phyloP scores from a whole-genome alignment of 2,888 invertebrate species.

The Papilio gigon region DNA sequence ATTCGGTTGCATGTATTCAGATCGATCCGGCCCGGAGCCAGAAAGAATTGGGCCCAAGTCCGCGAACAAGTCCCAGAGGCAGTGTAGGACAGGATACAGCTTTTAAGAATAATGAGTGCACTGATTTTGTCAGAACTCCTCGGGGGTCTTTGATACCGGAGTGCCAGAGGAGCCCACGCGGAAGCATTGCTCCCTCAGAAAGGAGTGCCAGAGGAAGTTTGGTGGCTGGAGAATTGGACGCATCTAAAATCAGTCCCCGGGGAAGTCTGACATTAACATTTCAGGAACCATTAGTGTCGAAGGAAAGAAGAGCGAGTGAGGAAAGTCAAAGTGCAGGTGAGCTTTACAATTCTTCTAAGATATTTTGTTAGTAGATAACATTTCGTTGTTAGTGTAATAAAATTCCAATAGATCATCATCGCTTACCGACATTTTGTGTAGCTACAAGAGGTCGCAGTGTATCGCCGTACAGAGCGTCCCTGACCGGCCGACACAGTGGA shows the following conservation, averaged over 20 bases:
- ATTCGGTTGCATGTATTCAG: conserved; percentile 79
- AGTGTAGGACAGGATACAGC: conserved; percentile 76
- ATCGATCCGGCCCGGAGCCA: conserved; percentile 72
- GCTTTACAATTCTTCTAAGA: conserved; percentile 35
- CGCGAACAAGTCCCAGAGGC: conserved; percentile 83
- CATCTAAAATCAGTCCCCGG: conserved; percentile 78
- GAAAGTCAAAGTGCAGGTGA: conserved; percentile 81
- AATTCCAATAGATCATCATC: too few species aligned
- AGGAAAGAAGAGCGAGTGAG: conserved; percentile 82
- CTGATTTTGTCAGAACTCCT: conserved; percentile 77
- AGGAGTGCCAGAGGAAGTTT: conserved; percentile 75
- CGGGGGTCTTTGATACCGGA: conserved; percentile 84
- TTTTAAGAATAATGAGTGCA: conserved; percentile 73
- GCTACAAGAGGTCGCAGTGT: conserved; percentile 77
- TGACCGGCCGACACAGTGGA: conserved; percentile 73
- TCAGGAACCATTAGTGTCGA: conserved; percentile 82
- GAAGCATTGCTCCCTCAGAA: conserved; percentile 82
- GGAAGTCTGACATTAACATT: conserved; percentile 84
- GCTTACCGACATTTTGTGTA: conserved; percentile 42
- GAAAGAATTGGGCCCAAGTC: conserved; percentile 78
- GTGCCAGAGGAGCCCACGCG: conserved; percentile 83
- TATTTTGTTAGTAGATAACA: too few species aligned
- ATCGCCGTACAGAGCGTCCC: conserved; percentile 84
- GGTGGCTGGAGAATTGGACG: conserved; percentile 66
- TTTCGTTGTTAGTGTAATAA: too few species aligned